Base-by-base conservation (phyloP, 2,888 invertebrate genomes). In the Caenorhabditis parvicauda region DNA sequence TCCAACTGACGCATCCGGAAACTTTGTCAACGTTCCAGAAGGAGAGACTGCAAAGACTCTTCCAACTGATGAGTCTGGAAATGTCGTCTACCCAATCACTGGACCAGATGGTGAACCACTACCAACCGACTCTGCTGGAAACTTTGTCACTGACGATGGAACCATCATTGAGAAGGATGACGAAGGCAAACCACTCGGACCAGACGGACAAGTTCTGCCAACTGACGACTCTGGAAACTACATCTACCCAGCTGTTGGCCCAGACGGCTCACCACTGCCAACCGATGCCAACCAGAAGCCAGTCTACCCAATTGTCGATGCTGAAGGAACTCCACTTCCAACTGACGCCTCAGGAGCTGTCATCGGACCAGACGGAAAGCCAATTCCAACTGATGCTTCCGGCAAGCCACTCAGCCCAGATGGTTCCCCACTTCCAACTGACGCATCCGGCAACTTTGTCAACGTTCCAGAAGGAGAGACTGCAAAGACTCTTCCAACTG, bases 1-100 rank as follows among this genome's bases (percentile, higher is more conserved):
- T 43, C 72, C 72, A 25, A 71, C 74, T 17, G 74, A 74, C 43
- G 38, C 24, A 22, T 27, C 24, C 7, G 60, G 64, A n/a, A 58
- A 56, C 25, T 38, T 29, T 21, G 51, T 75, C 19, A 46, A 54
- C 21, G 64, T 73, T 12, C 53, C 72, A 2, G 42, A 12, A n/a
- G 47, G 35, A 37, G 44, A 47, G 14, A 39, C 17, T 7, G 49
- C 19, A 2, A 41, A 52, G 29, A 22, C 39, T 14, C 5, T 48
- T 6, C 53, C 59, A 22, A 58, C 58, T 14, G 58, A 58, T 43
- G 52, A 46, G 5, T 3, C 43, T 28, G 58, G 58, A 22, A 58
- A 53, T 37, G 56, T 48, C 51, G 46, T 55, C 29, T 27, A 56
- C 25, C 57, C 57, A 28, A 37, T 57, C 38, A 37, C 39, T 3